Evolutionary conservation across 2,113 vertebrate species (phyloP), one percentile per base, ranked within the genome.

Genomic region (Megaceryle torquata): DNA sequence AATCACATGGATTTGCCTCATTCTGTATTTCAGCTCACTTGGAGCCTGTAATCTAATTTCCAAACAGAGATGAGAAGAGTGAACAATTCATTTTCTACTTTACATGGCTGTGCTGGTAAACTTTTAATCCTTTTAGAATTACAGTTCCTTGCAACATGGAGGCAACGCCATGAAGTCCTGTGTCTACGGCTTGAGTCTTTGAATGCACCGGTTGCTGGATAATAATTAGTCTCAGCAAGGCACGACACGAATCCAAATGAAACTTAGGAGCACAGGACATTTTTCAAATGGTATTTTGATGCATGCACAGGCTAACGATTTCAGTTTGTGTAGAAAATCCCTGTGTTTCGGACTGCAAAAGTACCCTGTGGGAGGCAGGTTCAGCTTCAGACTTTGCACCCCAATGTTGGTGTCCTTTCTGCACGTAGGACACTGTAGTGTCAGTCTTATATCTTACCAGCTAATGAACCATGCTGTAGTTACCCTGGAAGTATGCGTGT

Each of bases 1-100:
- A 89, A 91, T 92, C 88, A 88, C 86, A 91, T 53, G 91, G 95
- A 96, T 94, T 67, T 94, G 81, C 74, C 50, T 95, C 95, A 57
- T 88, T 91, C 80, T 79, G 91, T 86, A 75, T 31, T 95, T 72
- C 80, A 76, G 50, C 88, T 80, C 82, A 59, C 91, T 95, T 67
- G 76, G 86, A 93, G 41, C 86, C 84, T 41, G 5, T 95, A 96
- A 95, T 97, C 89, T 94, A 93, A 95, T 91, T 90, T 95, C 96
- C 85, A 89, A 91, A 94, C 93, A 91, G 85, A 84, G 82, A 88
- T 35, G 50, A 88, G 93, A 89, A 85, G 82, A 91, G 74, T 3
- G 91, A 97, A 92, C 96, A 85, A 93, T 96, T 96, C 86, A 82
- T 96, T 97, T 61, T 72, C 57, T 89, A 33, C 84, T 61, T 82